Evolutionary conservation across 2,888 invertebrate genomes (phyloP).

Genomic region (Iselma pallidipennis): DNA sequence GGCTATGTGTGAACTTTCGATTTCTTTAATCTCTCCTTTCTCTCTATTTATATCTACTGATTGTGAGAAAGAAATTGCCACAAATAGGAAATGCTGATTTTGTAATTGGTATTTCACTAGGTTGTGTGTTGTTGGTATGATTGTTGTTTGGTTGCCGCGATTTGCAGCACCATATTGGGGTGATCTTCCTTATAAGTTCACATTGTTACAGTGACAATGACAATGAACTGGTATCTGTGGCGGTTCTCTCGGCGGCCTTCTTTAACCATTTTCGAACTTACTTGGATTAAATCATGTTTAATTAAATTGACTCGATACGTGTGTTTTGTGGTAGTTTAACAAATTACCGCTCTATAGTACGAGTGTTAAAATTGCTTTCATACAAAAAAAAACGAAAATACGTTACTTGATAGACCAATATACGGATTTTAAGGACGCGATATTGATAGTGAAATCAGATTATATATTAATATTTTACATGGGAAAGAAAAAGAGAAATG

Average conservation of each 20-base stretch:
- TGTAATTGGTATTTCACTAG: too few species aligned
- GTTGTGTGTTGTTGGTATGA: not conserved
- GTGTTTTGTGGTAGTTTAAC: not conserved
- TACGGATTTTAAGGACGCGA: too few species aligned
- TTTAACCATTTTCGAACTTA: conserved; percentile 21
- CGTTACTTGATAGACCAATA: too few species aligned
- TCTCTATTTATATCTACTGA: too few species aligned
- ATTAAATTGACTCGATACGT: not conserved
- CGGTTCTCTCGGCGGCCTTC: conserved; percentile 29
- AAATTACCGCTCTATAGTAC: not conserved
- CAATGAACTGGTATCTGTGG: conserved; percentile 31
- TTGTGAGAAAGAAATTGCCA: too few species aligned
- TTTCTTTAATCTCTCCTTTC: too few species aligned
- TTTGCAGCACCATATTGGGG: not conserved
- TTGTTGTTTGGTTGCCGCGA: not conserved
- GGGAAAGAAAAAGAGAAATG: conserved; percentile 8
- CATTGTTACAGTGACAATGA: conserved; percentile 33
- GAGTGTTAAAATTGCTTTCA: too few species aligned
- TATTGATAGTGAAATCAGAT: not conserved
- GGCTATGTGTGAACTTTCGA: too few species aligned
- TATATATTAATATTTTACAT: conserved; percentile 1
- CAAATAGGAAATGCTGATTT: too few species aligned
- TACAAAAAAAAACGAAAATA: too few species aligned
- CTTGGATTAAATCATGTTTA: conserved; percentile 1
- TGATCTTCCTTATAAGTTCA: conserved; percentile 33